Evolutionary conservation across 2,888 invertebrate genomes (phyloP).

Genomic region (Heteropelma amictum): DNA sequence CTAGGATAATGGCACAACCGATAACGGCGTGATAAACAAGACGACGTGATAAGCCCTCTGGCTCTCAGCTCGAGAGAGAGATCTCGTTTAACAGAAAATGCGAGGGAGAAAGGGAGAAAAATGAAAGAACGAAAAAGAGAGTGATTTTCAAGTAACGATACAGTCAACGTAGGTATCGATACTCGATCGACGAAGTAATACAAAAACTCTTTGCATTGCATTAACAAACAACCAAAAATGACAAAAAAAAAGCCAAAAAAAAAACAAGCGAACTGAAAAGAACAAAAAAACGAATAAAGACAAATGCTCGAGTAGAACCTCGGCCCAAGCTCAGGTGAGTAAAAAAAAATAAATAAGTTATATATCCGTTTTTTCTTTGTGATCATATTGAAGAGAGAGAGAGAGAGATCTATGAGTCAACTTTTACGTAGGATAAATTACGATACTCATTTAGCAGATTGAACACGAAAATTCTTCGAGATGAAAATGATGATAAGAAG

Average conservation of each 20-base stretch:
- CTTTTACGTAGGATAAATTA: neutral
- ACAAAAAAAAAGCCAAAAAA: slow-evolving; percentile 43
- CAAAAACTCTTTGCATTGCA: slow-evolving; percentile 55
- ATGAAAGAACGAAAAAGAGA: slow-evolving; percentile 25
- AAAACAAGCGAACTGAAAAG: slow-evolving; percentile 33
- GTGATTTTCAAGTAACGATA: slow-evolving; percentile 37
- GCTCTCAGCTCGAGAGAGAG: slow-evolving; percentile 41
- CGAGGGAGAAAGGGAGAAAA: slow-evolving; percentile 22
- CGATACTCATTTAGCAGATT: neutral
- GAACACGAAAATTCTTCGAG: no score
- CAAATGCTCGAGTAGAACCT: slow-evolving; percentile 74
- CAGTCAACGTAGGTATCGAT: slow-evolving; percentile 37
- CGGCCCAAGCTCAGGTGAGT: slow-evolving; percentile 75
- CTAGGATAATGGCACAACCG: slow-evolving; percentile 66
- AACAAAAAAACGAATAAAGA: slow-evolving; percentile 60
- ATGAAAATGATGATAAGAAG: neutral
- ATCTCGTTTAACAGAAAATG: slow-evolving; percentile 29
- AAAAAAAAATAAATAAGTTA: slow-evolving; percentile 73
- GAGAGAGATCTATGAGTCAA: neutral
- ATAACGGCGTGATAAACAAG: slow-evolving; percentile 59
- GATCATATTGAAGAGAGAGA: slow-evolving; percentile 49
- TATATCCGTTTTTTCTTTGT: slow-evolving; percentile 73
- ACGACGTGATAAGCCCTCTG: slow-evolving; percentile 48
- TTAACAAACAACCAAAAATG: slow-evolving; percentile 51
- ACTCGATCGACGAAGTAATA: slow-evolving; percentile 42